Evolutionary conservation across 2,113 vertebrate genomes (phyloP).

Genomic region (Gracilinanus agilis): DNA sequence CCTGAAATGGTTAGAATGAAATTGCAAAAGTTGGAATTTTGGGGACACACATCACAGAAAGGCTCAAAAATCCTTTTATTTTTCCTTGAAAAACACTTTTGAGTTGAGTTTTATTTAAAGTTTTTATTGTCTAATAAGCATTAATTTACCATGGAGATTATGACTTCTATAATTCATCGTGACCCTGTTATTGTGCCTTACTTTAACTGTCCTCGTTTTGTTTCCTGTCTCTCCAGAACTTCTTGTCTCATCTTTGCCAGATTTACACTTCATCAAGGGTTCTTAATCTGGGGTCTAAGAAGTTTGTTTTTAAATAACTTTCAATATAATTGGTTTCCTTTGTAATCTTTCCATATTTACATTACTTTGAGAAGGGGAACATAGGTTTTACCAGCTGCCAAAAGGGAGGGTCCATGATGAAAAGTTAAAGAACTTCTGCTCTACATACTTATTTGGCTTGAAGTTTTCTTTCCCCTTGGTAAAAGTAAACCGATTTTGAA

Average conservation of each 20-base stretch:
- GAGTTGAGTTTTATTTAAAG: neutral
- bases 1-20: slow-evolving; percentile 11
- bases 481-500: slow-evolving; percentile 4
- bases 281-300: neutral
- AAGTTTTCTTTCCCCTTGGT: neutral
- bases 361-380: neutral
- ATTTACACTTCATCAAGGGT: neutral
- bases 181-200: neutral
- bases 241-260: neutral
- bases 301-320: neutral
- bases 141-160: neutral
- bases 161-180: neutral
- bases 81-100: neutral
- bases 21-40: slow-evolving; percentile 20
- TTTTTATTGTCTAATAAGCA: slow-evolving; percentile 7
- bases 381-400: neutral
- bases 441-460: neutral
- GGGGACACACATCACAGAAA: neutral
- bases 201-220: neutral
- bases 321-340: neutral
- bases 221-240: neutral
- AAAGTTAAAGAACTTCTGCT: neutral
- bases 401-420: neutral
- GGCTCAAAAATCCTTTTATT: slow-evolving; percentile 29
- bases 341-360: neutral